These are phyloP conservation scores for Caiman crocodilus DNA, from an alignment of 2,797 vertebrate species.

Conservation along the genomic window DNA sequence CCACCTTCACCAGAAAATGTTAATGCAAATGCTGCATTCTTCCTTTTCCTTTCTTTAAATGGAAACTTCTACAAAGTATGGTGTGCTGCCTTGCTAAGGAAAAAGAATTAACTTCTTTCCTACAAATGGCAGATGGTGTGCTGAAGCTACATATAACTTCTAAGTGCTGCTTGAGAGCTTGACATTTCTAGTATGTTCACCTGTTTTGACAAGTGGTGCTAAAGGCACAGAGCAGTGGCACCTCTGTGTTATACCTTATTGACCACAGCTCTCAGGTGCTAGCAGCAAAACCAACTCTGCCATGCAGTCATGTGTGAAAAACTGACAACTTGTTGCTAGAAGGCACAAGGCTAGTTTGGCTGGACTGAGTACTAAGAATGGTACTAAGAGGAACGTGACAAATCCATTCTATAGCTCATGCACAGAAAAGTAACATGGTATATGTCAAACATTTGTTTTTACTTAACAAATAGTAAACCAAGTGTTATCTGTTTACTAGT, in stretches of 20 bases:
- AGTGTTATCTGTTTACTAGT: not conserved
- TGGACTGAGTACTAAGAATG: not conserved
- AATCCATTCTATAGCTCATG: not conserved
- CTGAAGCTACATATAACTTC: not conserved
- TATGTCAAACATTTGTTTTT: conserved; percentile 9
- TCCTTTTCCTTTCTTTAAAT: not conserved
- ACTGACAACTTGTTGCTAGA: conserved; percentile 36
- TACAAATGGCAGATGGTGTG: not conserved
- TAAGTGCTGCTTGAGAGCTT: not conserved
- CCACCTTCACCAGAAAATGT: not conserved
- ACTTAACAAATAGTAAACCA: conserved; percentile 34
- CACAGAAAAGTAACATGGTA: conserved; percentile 15
- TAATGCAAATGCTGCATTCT: not conserved
- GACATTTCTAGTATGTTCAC: conserved; percentile 70
- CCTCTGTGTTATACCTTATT: conserved; percentile 53
- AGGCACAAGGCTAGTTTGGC: conserved; percentile 43
- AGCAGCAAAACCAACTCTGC: not conserved
- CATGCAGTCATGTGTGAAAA: conserved; percentile 5
- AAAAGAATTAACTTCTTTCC: not conserved
- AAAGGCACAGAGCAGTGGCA: conserved; percentile 73
- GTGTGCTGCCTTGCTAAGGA: not conserved
- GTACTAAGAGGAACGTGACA: not conserved
- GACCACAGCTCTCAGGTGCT: conserved; percentile 26
- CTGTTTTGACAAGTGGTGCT: conserved; percentile 73
- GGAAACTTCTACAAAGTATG: not conserved